Evolutionary conservation across 2,888 invertebrate genomes (phyloP).

Genomic region (Caenorhabditis wallacei): DNA sequence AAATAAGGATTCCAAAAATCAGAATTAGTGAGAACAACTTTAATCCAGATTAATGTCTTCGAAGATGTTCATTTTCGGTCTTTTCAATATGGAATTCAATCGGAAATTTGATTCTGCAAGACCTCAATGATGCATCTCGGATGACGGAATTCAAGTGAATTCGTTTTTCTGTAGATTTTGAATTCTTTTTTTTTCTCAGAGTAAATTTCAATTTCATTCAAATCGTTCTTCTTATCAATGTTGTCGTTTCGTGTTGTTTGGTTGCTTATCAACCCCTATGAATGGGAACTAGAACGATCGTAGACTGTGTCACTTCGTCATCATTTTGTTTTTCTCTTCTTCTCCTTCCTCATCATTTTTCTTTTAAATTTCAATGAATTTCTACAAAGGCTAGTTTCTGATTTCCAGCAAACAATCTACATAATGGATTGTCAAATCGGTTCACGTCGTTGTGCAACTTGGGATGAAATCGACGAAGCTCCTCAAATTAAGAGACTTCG

Average conservation of each 20-base stretch:
- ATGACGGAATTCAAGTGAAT: no score
- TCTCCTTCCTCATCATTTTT: slow-evolving; percentile 8
- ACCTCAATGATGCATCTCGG: no score
- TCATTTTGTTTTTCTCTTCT: slow-evolving; percentile 8
- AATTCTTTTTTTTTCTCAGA: background rate
- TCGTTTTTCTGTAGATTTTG: background rate
- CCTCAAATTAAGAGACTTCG: slow-evolving; percentile 57
- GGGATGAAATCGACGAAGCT: slow-evolving; percentile 62
- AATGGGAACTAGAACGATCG: slow-evolving; percentile 26
- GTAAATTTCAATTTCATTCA: slow-evolving; percentile 19
- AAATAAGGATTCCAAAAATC: no score
- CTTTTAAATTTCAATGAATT: background rate
- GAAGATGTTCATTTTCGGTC: no score
- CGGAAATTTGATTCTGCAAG: no score
- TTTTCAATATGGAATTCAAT: no score
- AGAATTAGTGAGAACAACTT: no score
- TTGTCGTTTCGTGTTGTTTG: slow-evolving; percentile 51
- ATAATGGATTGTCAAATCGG: slow-evolving; percentile 50
- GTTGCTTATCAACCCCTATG: slow-evolving; percentile 36
- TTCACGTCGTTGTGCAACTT: slow-evolving; percentile 54
- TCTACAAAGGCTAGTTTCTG: background rate
- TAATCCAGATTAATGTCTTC: no score
- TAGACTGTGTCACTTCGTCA: slow-evolving; percentile 34
- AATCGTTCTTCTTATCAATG: slow-evolving; percentile 12
- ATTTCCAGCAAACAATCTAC: background rate